phyloP scores from a whole-genome alignment of 1,140 invertebrate genomes.

The Penaeus indicus region DNA sequence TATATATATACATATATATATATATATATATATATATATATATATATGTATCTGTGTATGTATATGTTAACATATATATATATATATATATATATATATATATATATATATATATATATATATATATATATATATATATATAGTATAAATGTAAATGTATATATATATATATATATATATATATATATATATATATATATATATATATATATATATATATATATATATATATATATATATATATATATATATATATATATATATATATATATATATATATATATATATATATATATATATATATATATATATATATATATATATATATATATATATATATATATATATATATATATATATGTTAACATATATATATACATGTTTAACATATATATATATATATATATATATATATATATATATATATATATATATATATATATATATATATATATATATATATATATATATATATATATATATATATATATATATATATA shows the following conservation, averaged over 20 bases:
- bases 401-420: too few species aligned
- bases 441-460: too few species aligned
- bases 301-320: conserved; percentile 22
- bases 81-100: too few species aligned
- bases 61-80: too few species aligned
- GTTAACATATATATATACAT: too few species aligned
- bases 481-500: too few species aligned
- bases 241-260: conserved; percentile 11
- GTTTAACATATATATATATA: too few species aligned
- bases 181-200: conserved; percentile 22
- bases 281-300: conserved; percentile 18
- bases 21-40: conserved; percentile 26
- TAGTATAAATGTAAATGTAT: not conserved
- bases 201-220: conserved; percentile 6
- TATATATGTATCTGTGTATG: too few species aligned
- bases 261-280: conserved; percentile 26
- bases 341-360: too few species aligned
- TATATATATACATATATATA: conserved; percentile 23
- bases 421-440: too few species aligned
- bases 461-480: too few species aligned
- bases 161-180: conserved; percentile 11
- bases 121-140: not conserved
- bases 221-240: conserved; percentile 12
- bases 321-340: not conserved
- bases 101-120: not conserved